Conservation (phyloP, 2,113 vertebrate genomes). For the Manacus vitellinus region DNA sequence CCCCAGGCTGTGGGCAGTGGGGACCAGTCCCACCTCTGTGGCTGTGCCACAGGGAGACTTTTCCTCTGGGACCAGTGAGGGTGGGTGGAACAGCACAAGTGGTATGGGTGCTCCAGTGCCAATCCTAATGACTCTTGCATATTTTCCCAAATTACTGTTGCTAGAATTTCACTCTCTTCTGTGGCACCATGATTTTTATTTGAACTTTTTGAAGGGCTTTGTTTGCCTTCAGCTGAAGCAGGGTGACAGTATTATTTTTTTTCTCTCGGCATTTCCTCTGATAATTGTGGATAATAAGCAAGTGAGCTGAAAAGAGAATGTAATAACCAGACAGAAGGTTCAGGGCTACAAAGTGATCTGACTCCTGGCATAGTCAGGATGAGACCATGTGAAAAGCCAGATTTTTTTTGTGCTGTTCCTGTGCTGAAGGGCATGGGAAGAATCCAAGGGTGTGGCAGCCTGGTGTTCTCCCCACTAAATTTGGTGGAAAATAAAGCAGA, state of each 20-base stretch:
- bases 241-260: not conserved
- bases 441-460: not conserved
- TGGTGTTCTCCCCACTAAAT: not conserved
- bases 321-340: not conserved
- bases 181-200: not conserved
- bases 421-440: not conserved
- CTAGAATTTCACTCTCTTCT: not conserved
- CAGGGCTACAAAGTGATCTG: not conserved
- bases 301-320: not conserved
- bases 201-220: not conserved
- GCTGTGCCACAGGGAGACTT: not conserved
- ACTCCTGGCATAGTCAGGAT: not conserved
- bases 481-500: not conserved
- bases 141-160: not conserved
- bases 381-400: not conserved
- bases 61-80: not conserved
- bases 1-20: not conserved
- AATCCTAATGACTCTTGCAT: not conserved
- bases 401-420: not conserved
- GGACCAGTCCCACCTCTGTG: not conserved
- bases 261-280: not conserved
- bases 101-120: not conserved
- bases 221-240: not conserved
- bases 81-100: accelerated
- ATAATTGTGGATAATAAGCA: not conserved